Evolutionary conservation across 1,140 invertebrate species (phyloP), one percentile per base, ranked within the genome.

Genomic region (Saccostrea glomerata): DNA sequence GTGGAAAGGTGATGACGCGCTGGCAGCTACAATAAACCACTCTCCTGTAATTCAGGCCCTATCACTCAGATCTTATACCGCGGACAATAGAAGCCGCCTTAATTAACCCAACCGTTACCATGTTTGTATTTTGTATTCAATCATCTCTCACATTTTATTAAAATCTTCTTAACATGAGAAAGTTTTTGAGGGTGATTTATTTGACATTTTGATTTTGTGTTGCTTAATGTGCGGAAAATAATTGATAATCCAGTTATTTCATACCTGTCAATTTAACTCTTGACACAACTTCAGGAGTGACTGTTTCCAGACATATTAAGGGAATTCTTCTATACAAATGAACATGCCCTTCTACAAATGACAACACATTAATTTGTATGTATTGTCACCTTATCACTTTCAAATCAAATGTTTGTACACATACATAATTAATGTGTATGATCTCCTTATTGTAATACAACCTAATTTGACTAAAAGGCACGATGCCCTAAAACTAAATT

Each of bases 401-500:
- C 70, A 36, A 36, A 77, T 77, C 70, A 77, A 36, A 77, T 77
- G 25, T 77, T 15, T 77, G 30, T 77, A 77, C 70, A 30, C 15
- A 77, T 77, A 77, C 70, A 30, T 77, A 77, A 77, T 77, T 36
- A 77, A 30, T 30, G 25, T 77, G 13, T 25, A 77, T 77, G 23
- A 77, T 77, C 23, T 77, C 23, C 70, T 23, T 30, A 77, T 77
- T 77, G 70, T 77, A 30, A 25, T 30, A 77, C 70, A 77, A 77
- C 70, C 70, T 77, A 77, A 77, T 77, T 77, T 77, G 70, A 77
- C 70, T 77, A 77, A 77, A 77, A 77, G 25, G 70, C 30, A 30
- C 70, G 30, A 77, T 77, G 70, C 70, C 70, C 70, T 77, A 17
- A 25, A 77, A 77, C 70, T 11, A 77, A 30, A 77, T 77, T 77